Conservation (phyloP, 2,888 invertebrate genomes). For the Dynastes tityus region DNA sequence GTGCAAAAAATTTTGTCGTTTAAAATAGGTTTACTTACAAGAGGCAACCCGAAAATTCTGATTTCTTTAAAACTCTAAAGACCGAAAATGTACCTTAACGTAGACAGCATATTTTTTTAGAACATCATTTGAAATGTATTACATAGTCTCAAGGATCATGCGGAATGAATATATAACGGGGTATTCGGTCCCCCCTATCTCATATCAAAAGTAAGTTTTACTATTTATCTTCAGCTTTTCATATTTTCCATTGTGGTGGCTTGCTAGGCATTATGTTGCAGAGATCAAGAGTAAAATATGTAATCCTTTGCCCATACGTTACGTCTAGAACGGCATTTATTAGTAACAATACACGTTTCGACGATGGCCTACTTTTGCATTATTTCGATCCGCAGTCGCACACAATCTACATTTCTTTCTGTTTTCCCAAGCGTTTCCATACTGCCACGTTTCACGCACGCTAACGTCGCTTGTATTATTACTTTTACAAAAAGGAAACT, state of each 20-base stretch:
- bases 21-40: too few species aligned
- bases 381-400: slow-evolving; percentile 5
- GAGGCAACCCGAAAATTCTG: too few species aligned
- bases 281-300: slow-evolving; percentile 7
- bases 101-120: too few species aligned
- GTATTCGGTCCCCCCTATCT: too few species aligned
- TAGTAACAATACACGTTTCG: slow-evolving; percentile 9
- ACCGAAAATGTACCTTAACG: too few species aligned
- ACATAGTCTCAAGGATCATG: too few species aligned
- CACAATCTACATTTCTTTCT: slow-evolving; percentile 12
- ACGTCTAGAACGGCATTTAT: background rate
- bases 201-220: background rate
- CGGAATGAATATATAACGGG: too few species aligned
- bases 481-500: too few species aligned
- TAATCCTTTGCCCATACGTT: slow-evolving; percentile 9
- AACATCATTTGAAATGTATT: too few species aligned
- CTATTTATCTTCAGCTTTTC: background rate
- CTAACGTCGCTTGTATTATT: background rate
- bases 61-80: too few species aligned
- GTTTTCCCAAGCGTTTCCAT: background rate
- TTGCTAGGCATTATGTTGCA: background rate
- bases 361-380: slow-evolving; percentile 23
- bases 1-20: too few species aligned
- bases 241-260: background rate
- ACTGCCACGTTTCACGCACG: background rate